Evolutionary conservation across 2,888 invertebrate species (phyloP), one percentile per base, ranked within the genome.

Genomic region (Julus scanicus): DNA sequence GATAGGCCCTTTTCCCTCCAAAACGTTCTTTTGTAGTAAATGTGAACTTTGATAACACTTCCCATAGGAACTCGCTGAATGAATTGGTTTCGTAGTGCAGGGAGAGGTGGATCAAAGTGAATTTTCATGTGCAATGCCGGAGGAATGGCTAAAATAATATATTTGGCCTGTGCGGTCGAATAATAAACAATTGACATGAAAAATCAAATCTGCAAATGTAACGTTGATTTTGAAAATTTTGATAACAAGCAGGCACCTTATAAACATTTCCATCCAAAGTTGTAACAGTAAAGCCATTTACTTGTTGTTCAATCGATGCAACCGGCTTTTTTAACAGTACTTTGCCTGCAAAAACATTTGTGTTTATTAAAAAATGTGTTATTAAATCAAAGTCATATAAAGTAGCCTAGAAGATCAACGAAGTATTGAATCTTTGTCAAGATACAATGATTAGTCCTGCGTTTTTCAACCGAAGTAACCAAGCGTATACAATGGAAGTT

Each of bases 21-120:
- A 90, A 93, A 93, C 0, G 92, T 90, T n/a, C 89, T 90, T 53
- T 91, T 90, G 90, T 93, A 93, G 88, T 92, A 93, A 40, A 92
- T 90, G 87, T 92, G 91, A 53, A 91, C 91, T 89, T 93, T 93
- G 89, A 93, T 91, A 71, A 92, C 91, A 80, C 91, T 90, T n/a
- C 92, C 93, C 92, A 92, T 92, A 4, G 92, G 92, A 85, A 91
- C 90, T 40, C 92, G 90, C 89, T 92, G 91, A 53, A 91, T 90
- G 29, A 93, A 90, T 89, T 92, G 92, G 88, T 90, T 91, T 49
- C 92, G 90, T 1, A 90, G 87, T 6, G 91, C 89, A 2, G 92
- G 91, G 39, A 93, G 89, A 39, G 91, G 90, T 17, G 93, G 93
- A 4, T 90, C 89, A 88, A 91, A 93, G 84, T 91, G 90, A 83